phyloP scores from a whole-genome alignment of 1,140 invertebrate species.

The Aricia agestis region DNA sequence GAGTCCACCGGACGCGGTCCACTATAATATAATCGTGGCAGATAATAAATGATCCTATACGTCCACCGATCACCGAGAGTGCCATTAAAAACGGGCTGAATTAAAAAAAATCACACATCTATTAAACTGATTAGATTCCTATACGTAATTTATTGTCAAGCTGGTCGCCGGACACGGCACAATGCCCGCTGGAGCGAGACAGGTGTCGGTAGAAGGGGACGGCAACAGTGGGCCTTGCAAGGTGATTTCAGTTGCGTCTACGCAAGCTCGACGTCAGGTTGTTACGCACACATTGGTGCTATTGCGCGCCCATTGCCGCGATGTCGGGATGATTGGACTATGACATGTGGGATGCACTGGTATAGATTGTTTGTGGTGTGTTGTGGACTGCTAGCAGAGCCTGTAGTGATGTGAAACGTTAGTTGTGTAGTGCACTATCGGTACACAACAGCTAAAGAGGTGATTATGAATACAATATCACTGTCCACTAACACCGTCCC shows the following conservation, averaged over 20 bases:
- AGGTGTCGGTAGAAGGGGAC: slow-evolving; percentile 46
- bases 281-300: slow-evolving; percentile 53
- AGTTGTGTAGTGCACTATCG: slow-evolving; percentile 4
- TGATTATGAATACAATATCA: slow-evolving; percentile 9
- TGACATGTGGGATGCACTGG: slow-evolving; percentile 19
- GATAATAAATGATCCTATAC: slow-evolving; percentile 34
- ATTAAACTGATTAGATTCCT: slow-evolving; percentile 74
- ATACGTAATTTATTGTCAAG: slow-evolving; percentile 72
- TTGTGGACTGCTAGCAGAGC: slow-evolving; percentile 11
- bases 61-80: slow-evolving; percentile 36
- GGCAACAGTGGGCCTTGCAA: slow-evolving; percentile 70
- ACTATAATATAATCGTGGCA: slow-evolving; percentile 17
- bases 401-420: slow-evolving; percentile 11
- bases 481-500: neutral
- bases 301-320: slow-evolving; percentile 43
- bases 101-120: slow-evolving; percentile 69
- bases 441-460: slow-evolving; percentile 4
- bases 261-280: slow-evolving; percentile 63
- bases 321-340: slow-evolving; percentile 38
- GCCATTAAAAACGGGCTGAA: slow-evolving; percentile 54
- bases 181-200: slow-evolving; percentile 65
- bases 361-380: slow-evolving; percentile 20
- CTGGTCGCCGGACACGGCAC: slow-evolving; percentile 49
- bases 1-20: slow-evolving; percentile 16
- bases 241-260: slow-evolving; percentile 72